Evolutionary conservation across 1,140 invertebrate genomes (phyloP).

Genomic region (Camponotus vicinus): DNA sequence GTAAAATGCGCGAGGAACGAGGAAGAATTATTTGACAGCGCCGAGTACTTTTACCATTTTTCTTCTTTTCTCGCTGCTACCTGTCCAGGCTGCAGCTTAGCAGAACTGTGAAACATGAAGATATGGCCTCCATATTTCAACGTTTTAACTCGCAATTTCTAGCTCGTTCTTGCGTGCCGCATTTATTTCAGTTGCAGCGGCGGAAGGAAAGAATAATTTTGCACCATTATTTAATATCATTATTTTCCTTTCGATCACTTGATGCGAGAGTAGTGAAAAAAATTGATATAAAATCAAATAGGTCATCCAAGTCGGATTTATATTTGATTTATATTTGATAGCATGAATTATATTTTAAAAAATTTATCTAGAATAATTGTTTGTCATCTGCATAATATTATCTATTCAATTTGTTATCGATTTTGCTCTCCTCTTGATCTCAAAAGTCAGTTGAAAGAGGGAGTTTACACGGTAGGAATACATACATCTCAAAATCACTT

Average conservation of each 20-base stretch:
- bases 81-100: neutral
- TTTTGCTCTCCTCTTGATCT: neutral
- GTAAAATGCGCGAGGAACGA: slow-evolving; percentile 18
- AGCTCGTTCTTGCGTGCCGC: slow-evolving; percentile 27
- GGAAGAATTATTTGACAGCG: slow-evolving; percentile 65
- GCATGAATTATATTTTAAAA: neutral
- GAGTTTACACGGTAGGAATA: neutral
- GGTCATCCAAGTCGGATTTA: neutral
- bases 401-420: neutral
- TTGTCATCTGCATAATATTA: neutral
- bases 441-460: neutral
- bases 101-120: slow-evolving; percentile 25
- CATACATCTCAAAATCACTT: slow-evolving; percentile 40
- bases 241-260: neutral
- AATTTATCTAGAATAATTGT: slow-evolving; percentile 1
- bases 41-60: slow-evolving; percentile 22
- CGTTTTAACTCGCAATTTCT: slow-evolving; percentile 53
- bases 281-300: neutral
- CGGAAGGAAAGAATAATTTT: slow-evolving; percentile 8
- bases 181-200: slow-evolving; percentile 7
- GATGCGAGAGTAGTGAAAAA: neutral
- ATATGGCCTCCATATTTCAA: slow-evolving; percentile 44
- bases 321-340: neutral
- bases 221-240: slow-evolving; percentile 2
- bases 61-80: slow-evolving; percentile 7